Conservation (phyloP, 2,797 vertebrate species). For the Hoplostethus atlanticus region DNA sequence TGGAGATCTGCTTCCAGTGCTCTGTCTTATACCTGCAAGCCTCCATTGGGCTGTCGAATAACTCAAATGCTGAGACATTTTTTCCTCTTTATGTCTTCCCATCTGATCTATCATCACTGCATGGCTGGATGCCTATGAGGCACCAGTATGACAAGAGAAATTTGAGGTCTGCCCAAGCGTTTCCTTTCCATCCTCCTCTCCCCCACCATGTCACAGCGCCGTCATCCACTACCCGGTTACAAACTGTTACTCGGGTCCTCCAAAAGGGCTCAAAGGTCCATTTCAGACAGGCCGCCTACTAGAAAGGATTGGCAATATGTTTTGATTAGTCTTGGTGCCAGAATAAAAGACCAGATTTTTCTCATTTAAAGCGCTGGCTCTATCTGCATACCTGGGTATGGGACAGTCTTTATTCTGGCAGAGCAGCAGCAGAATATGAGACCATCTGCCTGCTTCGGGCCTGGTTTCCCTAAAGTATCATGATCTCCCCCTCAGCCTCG, state of each 20-base stretch:
- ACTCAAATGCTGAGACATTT: neutral
- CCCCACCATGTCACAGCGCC: neutral
- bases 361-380: conserved; percentile 1
- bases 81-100: neutral
- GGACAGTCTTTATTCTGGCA: too few species aligned
- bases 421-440: conserved; percentile 6
- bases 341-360: conserved; percentile 25
- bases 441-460: conserved; percentile 32
- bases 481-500: neutral
- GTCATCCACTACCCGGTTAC: neutral
- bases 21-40: neutral
- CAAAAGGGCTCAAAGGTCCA: neutral
- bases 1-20: neutral
- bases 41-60: conserved; percentile 11
- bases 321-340: conserved; percentile 36
- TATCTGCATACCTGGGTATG: conserved; percentile 9
- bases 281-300: neutral
- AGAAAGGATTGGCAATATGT: conserved; percentile 21
- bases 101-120: neutral
- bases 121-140: neutral
- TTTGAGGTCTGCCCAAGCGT: too few species aligned
- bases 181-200: neutral
- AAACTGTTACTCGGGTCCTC: neutral
- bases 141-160: too few species aligned
- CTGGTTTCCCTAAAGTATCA: conserved; percentile 17